Percentiles rank a stretch among this genome's conserved stretches.
phyloP scores from a whole-genome alignment of 2,888 invertebrate genomes.

The Tetragonula carbonaria region DNA sequence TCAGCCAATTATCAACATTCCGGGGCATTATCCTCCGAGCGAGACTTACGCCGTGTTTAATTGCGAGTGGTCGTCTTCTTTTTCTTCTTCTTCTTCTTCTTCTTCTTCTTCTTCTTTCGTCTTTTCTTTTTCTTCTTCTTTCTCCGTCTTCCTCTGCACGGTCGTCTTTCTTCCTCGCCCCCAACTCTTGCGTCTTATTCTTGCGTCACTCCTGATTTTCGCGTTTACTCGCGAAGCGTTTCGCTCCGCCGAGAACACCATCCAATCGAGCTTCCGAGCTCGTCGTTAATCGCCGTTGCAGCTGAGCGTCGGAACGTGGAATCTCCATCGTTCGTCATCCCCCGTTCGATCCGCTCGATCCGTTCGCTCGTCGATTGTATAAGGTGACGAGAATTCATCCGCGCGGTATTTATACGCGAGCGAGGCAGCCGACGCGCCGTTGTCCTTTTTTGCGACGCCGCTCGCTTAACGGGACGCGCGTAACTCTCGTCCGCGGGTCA shows the following conservation, averaged over 20 bases:
- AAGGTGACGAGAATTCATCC: slow-evolving; percentile 36
- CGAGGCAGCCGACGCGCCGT: neutral
- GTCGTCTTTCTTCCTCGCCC: neutral
- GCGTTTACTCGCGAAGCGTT: slow-evolving; percentile 51
- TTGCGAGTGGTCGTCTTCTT: slow-evolving; percentile 69
- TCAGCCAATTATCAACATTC: slow-evolving; percentile 81
- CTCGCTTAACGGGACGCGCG: slow-evolving; percentile 43
- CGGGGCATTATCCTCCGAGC: slow-evolving; percentile 76
- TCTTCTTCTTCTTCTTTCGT: slow-evolving; percentile 7
- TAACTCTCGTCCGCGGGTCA: slow-evolving; percentile 29
- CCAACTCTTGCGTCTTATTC: neutral
- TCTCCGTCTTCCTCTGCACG: neutral
- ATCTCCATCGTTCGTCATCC: slow-evolving; percentile 10
- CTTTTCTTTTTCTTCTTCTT: neutral
- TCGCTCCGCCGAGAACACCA: neutral
- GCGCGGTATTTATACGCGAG: slow-evolving; percentile 19
- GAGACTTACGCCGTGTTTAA: slow-evolving; percentile 74
- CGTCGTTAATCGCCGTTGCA: neutral
- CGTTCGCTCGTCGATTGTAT: slow-evolving; percentile 41
- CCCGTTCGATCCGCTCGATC: slow-evolving; percentile 33
- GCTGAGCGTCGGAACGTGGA: neutral
- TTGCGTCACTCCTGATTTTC: slow-evolving; percentile 46
- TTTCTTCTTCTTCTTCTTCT: slow-evolving; percentile 40
- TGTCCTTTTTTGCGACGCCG: slow-evolving; percentile 28
- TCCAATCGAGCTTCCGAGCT: neutral